Evolutionary conservation across 2,888 invertebrate species (phyloP), one percentile per base, ranked within the genome.

Genomic region (Leptura quadrifasciata): DNA sequence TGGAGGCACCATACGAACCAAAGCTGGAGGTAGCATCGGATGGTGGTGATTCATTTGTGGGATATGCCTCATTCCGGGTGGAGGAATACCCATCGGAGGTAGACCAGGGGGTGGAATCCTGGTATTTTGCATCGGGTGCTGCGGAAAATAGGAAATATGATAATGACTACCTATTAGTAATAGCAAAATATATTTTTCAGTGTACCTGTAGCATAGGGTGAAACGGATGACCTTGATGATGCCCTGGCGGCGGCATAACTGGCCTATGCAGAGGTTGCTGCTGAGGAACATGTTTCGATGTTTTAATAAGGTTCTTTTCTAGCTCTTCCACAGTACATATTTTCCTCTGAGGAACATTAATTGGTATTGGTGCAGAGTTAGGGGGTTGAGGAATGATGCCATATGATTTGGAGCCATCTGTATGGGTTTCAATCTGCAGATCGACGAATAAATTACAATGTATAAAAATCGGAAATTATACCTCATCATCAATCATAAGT

Each of bases 241-340:
- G 78, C n/a, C 75, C 75, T 2, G 79, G 77, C 52, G 79, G 72
- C 17, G 79, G 80, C 39, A 81, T 47, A 52, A 78, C 52, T 57
- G 81, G 82, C 74, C 79, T 80, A 68, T 76, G 77, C 52, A 74
- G 77, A 65, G 65, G 85, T 55, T 82, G 84, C 27, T 84, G 83
- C 9, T 85, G 83, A 21, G 86, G 77, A 6, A 86, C 84, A 68
- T 85, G 85, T 69, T 86, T 85, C 35, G 81, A 83, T 64, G 78
- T 83, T 76, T 92, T 91, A 0, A 94, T 91, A 72, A 95, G 88
- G 82, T 93, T 93, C 57, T 94, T 90, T 86, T 95, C 95, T 84
- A 95, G 82, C 86, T 95, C 94, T 84, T 95, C 94, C 9, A 95
- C 93, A 0, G 94, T 94, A 86, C 93, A 92, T 57, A 93, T 93